Evolutionary conservation across 2,888 invertebrate genomes (phyloP), one percentile per base, ranked within the genome.

Genomic region (Drosophila multiciliata): DNA sequence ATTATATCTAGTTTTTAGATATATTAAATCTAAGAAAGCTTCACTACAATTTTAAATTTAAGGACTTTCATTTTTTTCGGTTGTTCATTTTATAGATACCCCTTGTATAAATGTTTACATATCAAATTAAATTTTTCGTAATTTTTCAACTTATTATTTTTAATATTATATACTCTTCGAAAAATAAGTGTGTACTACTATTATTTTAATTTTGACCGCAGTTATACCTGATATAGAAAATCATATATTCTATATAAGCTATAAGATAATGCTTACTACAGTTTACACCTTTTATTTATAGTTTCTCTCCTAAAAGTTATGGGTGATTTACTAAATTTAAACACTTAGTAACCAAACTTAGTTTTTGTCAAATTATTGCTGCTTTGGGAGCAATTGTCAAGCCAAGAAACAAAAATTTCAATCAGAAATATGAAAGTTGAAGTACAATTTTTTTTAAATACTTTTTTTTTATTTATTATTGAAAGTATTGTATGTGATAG

Each of bases 401-500:
- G 15, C 15, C 45, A 23, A 23, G 1, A 15, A 20, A 45, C 12
- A 20, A 20, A 29, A 29, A 29, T 29, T 29, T 52, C 35, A 45
- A n/a, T 17, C 23, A 29, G 35, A 67, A 49, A 40, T 45, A 53
- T 23, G 73, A 73, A 73, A 70, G 64, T 42, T 50, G 4, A 40
- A 55, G 38, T 49, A 26, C 20, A 29, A 29, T 45, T 45, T 45
- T 20, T 40, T 45, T 45, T 8, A 11, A 17, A 26, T 7, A 32
- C 36, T 45, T 49, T 1, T 1, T 26, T 36, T 52, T 12, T 52
- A 48, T 45, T 70, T 69, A 49, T 26, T 45, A 71, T 78, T 62
- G 59, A 77, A 71, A 70, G 59, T 58, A 38, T 20, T n/a, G 20
- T 49, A 26, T 29, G 60, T 54, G 64, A 67, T 52, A 50, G 45